Base-by-base conservation (phyloP, 1,140 invertebrate genomes). In the Pogonomyrmex barbatus region DNA sequence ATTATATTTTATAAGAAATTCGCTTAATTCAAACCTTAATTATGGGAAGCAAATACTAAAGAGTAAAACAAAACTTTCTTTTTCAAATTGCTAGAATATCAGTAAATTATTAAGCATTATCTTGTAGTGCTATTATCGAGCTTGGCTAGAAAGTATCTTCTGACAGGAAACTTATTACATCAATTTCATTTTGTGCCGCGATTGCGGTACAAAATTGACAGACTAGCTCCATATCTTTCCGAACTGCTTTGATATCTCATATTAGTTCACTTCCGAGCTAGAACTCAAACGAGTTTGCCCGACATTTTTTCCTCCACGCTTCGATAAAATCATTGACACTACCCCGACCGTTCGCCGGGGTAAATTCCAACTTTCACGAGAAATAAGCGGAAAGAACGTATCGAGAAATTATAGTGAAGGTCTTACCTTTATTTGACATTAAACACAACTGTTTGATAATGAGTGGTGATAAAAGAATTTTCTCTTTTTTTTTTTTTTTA, bases 331-430 rank as follows among this genome's bases (percentile, higher is more conserved):
- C 10, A 45, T 33, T 45, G 39, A 70, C 45, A 47, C 14, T 3
- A 39, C n/a, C 30, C 10, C 24, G 4, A 1, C 65, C 17, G 1
- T 58, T 82, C 10, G 60, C 76, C 24, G 24, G 24, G 24, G 24
- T 52, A 52, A 79, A 62, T 33, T 58, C 17, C 52, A 83, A 83
- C 68, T 73, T 83, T 83, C 68, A 83, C 68, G n/a, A 60, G 33
- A 82, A 73, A 45, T 14, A 39, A 36, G 24, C 39, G 14, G 24
- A 65, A 36, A 54, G 9, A 60, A 60, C n/a, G 8, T 47, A 33
- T 39, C 14, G 2, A 10, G 10, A 9, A 54, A 70, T 42, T 52
- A 4, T 5, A 47, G 30, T 33, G 12, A 62, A 60, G 14, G 36
- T 73, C 54, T 47, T 60, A 4, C 12, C 2, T 45, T 14, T 70